A percentile compares a stretch with the other conserved stretches of the same genome.
Conservation (phyloP, 2,797 vertebrate species). For the Megalops cyprinoides region DNA sequence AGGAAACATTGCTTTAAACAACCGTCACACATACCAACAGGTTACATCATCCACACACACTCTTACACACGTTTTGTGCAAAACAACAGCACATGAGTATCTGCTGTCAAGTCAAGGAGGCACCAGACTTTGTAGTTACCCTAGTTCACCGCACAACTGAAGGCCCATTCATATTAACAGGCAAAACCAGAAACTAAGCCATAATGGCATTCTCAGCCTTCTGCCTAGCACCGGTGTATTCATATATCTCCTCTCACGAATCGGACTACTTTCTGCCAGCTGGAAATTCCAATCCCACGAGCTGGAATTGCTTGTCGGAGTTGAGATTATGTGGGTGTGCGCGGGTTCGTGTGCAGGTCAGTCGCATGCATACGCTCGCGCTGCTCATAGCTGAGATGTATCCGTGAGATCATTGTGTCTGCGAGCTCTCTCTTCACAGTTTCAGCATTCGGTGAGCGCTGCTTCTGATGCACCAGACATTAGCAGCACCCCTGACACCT, state of each 20-base stretch:
- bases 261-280: not conserved
- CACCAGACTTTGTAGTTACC: conserved; percentile 39
- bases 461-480: conserved; percentile 10
- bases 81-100: conserved; percentile 25
- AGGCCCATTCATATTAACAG: conserved; percentile 44
- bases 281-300: too few species aligned
- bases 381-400: conserved; percentile 18
- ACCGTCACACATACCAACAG: not conserved
- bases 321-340: too few species aligned
- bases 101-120: conserved; percentile 31
- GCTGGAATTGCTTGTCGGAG: too few species aligned
- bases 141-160: conserved; percentile 35
- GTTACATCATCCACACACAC: not conserved
- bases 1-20: conserved; percentile 13
- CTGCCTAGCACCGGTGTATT: conserved; percentile 27
- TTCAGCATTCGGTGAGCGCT: not conserved
- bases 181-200: conserved; percentile 31
- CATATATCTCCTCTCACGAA: conserved; percentile 28
- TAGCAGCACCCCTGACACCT: not conserved
- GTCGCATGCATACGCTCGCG: not conserved
- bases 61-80: not conserved
- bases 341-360: not conserved
- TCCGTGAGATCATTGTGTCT: conserved; percentile 12
- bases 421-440: conserved; percentile 7
- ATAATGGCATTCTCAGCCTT: conserved; percentile 34